Conservation (phyloP, 37 sponge, comb jelly and placozoan genomes). For the Hexactinellida sp. region DNA sequence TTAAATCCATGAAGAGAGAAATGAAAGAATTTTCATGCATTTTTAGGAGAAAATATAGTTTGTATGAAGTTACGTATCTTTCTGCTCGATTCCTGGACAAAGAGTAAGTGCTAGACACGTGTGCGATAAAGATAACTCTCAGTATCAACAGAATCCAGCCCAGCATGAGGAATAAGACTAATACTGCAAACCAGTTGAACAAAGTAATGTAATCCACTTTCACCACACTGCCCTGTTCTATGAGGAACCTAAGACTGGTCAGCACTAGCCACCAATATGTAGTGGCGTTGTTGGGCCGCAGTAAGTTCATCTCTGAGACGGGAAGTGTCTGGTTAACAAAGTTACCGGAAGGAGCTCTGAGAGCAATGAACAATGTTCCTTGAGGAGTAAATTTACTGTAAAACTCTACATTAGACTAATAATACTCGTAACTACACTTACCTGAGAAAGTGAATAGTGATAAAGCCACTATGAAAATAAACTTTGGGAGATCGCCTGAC, state of each 20-base stretch:
- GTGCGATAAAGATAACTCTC: neutral
- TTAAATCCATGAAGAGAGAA: neutral
- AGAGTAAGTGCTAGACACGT: neutral
- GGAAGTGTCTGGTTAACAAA: neutral
- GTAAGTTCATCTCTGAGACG: neutral
- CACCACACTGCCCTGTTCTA: neutral
- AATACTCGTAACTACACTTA: neutral
- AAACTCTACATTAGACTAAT: neutral
- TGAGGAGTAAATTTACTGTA: neutral
- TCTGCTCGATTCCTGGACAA: neutral
- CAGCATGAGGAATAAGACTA: neutral
- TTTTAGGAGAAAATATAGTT: neutral
- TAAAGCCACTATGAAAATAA: neutral
- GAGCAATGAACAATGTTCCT: neutral
- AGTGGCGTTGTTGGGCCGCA: neutral
- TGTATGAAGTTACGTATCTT: neutral
- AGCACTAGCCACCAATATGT: neutral
- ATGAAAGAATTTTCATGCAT: neutral
- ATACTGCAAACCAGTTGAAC: neutral
- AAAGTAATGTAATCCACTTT: constrained; percentile 2
- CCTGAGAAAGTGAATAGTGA: neutral
- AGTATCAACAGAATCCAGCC: neutral
- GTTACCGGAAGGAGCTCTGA: neutral
- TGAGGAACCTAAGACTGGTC: neutral
- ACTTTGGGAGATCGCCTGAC: neutral